These are phyloP conservation scores for Semnornis frantzii DNA, from an alignment of 2,113 vertebrate species.

Conservation along the genomic window DNA sequence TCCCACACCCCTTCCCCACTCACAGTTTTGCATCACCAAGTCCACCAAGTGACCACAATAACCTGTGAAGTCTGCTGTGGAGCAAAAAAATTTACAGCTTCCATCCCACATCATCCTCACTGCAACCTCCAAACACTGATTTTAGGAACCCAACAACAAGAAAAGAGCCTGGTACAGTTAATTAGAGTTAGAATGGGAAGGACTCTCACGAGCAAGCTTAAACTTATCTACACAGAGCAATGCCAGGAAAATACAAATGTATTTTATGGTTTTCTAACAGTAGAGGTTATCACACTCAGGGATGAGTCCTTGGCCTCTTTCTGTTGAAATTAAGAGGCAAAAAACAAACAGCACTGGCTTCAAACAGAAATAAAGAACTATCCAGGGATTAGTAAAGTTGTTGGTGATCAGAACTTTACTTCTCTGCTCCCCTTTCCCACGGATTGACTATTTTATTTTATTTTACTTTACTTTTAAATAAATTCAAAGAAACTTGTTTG, in stretches of 20 bases:
- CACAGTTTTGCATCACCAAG: too few species aligned
- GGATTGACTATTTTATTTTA: constrained; percentile 12
- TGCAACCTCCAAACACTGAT: neutral
- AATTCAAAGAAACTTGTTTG: constrained; percentile 47
- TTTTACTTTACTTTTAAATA: neutral
- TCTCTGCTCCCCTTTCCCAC: constrained; percentile 51
- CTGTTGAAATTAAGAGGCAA: constrained; percentile 18
- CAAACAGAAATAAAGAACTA: constrained; percentile 49
- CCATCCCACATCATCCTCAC: neutral
- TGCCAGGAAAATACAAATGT: neutral
- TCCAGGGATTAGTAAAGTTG: neutral
- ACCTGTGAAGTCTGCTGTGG: neutral
- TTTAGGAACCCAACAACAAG: neutral
- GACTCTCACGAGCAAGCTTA: neutral
- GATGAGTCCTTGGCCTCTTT: constrained; percentile 30
- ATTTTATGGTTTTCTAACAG: neutral
- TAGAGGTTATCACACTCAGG: neutral
- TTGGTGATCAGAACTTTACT: constrained; percentile 4
- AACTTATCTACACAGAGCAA: constrained; percentile 4
- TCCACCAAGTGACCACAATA: neutral
- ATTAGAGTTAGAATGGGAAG: neutral
- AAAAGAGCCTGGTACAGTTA: neutral
- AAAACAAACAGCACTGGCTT: constrained; percentile 10
- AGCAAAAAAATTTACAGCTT: neutral
- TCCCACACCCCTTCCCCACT: too few species aligned